Conservation (phyloP, 2,113 vertebrate genomes). For the Pseudorhombus dupliciocellatus region DNA sequence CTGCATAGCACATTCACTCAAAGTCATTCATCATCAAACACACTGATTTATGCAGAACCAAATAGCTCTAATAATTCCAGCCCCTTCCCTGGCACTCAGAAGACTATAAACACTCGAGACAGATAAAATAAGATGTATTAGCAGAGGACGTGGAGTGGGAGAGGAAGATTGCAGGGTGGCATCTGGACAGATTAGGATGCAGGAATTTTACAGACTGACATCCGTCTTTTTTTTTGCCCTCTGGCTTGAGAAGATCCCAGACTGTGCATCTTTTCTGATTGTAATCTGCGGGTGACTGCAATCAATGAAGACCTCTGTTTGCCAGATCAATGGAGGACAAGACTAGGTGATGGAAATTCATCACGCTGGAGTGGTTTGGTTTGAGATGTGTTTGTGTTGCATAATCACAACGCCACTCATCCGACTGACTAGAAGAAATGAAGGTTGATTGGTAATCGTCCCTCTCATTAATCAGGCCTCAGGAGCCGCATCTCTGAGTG, state of each 20-base stretch:
- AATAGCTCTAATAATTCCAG: conserved; percentile 53
- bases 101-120: conserved; percentile 39
- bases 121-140: conserved; percentile 46
- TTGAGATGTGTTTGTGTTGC: conserved; percentile 14
- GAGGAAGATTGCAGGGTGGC: conserved; percentile 17
- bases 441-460: conserved; percentile 22
- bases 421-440: conserved; percentile 7
- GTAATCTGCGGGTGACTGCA: conserved; percentile 56
- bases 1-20: conserved; percentile 23
- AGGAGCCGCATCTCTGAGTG: background rate
- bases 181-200: conserved; percentile 45
- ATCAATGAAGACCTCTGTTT: conserved; percentile 60
- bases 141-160: background rate
- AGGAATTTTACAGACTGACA: conserved; percentile 32
- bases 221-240: conserved; percentile 44
- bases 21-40: conserved; percentile 67
- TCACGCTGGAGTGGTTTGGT: conserved; percentile 26
- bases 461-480: conserved; percentile 13
- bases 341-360: conserved; percentile 47
- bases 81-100: conserved; percentile 27
- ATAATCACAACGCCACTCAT: conserved; percentile 19
- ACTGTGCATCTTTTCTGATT: conserved; percentile 42
- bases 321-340: conserved; percentile 62
- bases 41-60: conserved; percentile 61
- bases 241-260: conserved; percentile 27